Conservation (phyloP, 2,888 invertebrate genomes). For the Leptarthrus brevirostris region DNA sequence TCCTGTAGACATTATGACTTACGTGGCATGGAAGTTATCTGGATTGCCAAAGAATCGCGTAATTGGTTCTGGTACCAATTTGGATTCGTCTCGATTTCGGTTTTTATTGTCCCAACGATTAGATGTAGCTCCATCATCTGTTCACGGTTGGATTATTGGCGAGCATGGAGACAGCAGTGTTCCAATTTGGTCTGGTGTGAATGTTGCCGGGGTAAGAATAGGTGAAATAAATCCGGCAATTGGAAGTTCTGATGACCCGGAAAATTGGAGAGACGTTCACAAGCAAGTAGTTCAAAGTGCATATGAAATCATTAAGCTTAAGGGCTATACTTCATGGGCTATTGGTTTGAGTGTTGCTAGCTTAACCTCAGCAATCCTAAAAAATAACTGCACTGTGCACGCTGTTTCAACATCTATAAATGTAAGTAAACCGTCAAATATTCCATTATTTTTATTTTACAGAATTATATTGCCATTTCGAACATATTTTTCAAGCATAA, state of each 20-base stretch:
- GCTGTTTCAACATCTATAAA: constrained; percentile 82
- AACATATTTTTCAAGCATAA: no score
- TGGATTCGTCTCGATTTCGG: constrained; percentile 91
- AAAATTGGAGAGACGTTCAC: constrained; percentile 84
- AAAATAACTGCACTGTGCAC: constrained; percentile 80
- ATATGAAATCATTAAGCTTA: constrained; percentile 86
- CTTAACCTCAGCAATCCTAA: constrained; percentile 77
- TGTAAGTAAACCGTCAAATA: constrained; percentile 70
- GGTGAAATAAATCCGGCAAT: constrained; percentile 80
- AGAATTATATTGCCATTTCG: no score
- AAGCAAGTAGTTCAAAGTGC: constrained; percentile 86
- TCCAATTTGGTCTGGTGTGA: constrained; percentile 94
- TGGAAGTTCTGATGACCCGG: constrained; percentile 78
- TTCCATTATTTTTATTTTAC: no score
- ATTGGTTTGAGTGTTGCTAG: constrained; percentile 84
- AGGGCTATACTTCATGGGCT: constrained; percentile 93
- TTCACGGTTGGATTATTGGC: constrained; percentile 94
- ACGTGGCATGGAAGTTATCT: constrained; percentile 94
- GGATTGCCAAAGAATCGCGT: constrained; percentile 88
- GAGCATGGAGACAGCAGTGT: constrained; percentile 94
- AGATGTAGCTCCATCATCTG: constrained; percentile 83
- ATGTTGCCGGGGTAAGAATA: constrained; percentile 88
- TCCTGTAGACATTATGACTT: constrained; percentile 92
- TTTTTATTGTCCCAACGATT: constrained; percentile 87
- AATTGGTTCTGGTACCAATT: constrained; percentile 92